Conservation (phyloP, 2,797 vertebrate genomes). For the Heliangelus exortis region DNA sequence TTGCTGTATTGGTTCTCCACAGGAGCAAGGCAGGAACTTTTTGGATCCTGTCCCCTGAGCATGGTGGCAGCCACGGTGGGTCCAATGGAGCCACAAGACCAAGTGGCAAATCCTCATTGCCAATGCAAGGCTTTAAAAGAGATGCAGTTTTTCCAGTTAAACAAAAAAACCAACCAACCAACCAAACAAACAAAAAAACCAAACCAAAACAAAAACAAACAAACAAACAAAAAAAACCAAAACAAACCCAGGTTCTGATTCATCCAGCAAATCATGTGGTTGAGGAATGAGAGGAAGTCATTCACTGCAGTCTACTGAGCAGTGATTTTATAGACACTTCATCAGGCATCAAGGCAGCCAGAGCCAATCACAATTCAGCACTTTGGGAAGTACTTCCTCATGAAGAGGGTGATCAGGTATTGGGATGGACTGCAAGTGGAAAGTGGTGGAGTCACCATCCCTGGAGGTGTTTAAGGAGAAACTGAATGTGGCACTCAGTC, state of each 20-base stretch:
- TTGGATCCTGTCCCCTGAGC: neutral
- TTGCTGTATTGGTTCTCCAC: neutral
- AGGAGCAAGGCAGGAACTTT: neutral
- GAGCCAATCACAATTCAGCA: neutral
- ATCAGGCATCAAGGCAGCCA: fast-evolving
- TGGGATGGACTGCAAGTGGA: too few species aligned
- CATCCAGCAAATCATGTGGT: neutral
- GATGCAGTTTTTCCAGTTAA: neutral
- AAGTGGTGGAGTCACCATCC: too few species aligned
- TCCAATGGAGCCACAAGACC: neutral
- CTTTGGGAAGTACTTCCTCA: too few species aligned
- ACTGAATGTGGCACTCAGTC: too few species aligned
- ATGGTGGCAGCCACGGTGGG: neutral
- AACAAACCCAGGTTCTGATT: neutral
- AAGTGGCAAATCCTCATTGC: neutral
- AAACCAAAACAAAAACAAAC: too few species aligned
- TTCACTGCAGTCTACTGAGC: neutral
- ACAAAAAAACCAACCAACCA: neutral
- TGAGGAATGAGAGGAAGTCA: neutral
- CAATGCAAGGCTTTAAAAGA: neutral
- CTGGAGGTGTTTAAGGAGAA: too few species aligned
- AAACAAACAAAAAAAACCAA: too few species aligned
- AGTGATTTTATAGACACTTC: neutral
- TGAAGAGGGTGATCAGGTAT: too few species aligned
- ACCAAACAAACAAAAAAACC: too few species aligned